Evolutionary conservation across 2,888 invertebrate species (phyloP).

Genomic region (Griposia aprilina): DNA sequence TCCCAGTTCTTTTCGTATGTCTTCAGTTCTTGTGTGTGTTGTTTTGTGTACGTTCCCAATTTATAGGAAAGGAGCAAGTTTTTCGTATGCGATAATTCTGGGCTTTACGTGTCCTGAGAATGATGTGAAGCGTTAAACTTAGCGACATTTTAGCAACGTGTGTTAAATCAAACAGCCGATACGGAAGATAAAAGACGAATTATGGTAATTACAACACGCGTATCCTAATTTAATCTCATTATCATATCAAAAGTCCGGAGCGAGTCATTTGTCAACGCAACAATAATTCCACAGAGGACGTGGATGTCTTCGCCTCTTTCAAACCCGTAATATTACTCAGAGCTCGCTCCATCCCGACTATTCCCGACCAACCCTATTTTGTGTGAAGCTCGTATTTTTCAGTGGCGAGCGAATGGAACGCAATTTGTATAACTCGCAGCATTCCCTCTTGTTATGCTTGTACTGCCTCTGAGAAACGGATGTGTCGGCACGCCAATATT

Average conservation of each 20-base stretch:
- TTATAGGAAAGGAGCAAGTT: slow-evolving; percentile 56
- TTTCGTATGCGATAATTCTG: slow-evolving; percentile 28
- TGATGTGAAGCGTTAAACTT: slow-evolving; percentile 13
- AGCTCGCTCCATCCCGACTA: slow-evolving; percentile 67
- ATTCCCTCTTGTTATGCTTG: slow-evolving; percentile 62
- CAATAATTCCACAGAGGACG: slow-evolving; percentile 72
- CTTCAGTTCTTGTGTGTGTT: slow-evolving; percentile 61
- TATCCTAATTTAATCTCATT: slow-evolving; percentile 51
- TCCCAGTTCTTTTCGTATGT: slow-evolving; percentile 69
- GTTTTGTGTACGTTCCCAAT: slow-evolving; percentile 67
- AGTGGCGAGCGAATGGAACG: slow-evolving; percentile 79
- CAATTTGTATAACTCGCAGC: slow-evolving; percentile 80
- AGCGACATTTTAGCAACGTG: background rate
- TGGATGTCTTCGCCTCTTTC: slow-evolving; percentile 72
- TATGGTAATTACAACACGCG: slow-evolving; percentile 24
- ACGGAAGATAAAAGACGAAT: background rate
- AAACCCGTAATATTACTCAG: slow-evolving; percentile 80
- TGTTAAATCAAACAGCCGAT: slow-evolving; percentile 4
- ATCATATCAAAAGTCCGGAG: slow-evolving; percentile 59
- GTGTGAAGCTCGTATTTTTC: slow-evolving; percentile 82
- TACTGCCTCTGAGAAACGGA: slow-evolving; percentile 52
- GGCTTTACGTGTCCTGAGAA: slow-evolving; percentile 9
- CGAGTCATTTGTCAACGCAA: slow-evolving; percentile 79
- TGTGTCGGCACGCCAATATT: slow-evolving; percentile 61
- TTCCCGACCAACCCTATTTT: slow-evolving; percentile 78